A percentile compares a stretch with the other conserved stretches of the same genome.
phyloP scores from a whole-genome alignment of 2,888 invertebrate species.

The Entomobrya proxima region DNA sequence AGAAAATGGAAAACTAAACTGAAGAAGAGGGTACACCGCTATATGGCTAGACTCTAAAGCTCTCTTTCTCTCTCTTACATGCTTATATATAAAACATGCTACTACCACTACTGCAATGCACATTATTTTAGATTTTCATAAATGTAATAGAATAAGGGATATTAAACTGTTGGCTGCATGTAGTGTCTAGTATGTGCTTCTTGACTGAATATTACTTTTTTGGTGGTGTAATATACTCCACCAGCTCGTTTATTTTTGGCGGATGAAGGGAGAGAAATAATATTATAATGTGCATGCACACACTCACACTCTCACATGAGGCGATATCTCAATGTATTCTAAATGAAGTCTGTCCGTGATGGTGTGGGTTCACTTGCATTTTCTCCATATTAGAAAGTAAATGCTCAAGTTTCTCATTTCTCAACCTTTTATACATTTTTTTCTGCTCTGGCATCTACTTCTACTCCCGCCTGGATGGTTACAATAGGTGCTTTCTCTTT shows the following conservation, averaged over 20 bases:
- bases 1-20: background rate
- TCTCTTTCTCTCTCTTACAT: background rate
- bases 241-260: slow-evolving; percentile 3
- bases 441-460: background rate
- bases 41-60: background rate
- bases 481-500: background rate
- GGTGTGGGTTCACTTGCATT: slow-evolving; percentile 40
- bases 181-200: background rate
- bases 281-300: slow-evolving; percentile 1
- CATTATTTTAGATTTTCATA: slow-evolving; percentile 55
- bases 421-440: no score
- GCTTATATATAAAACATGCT: background rate
- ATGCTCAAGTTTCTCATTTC: no score
- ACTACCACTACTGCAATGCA: slow-evolving; percentile 44
- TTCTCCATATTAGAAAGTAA: background rate
- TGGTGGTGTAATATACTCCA: slow-evolving; percentile 45
- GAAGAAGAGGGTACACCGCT: background rate
- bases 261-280: no score
- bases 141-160: slow-evolving; percentile 54
- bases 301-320: background rate
- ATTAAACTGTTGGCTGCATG: slow-evolving; percentile 18
- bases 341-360: slow-evolving; percentile 54
- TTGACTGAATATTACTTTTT: slow-evolving; percentile 38
- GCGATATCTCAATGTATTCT: slow-evolving; percentile 36
- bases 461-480: background rate